Base-by-base conservation (phyloP, 2,797 vertebrate species). In the Helostoma temminkii region DNA sequence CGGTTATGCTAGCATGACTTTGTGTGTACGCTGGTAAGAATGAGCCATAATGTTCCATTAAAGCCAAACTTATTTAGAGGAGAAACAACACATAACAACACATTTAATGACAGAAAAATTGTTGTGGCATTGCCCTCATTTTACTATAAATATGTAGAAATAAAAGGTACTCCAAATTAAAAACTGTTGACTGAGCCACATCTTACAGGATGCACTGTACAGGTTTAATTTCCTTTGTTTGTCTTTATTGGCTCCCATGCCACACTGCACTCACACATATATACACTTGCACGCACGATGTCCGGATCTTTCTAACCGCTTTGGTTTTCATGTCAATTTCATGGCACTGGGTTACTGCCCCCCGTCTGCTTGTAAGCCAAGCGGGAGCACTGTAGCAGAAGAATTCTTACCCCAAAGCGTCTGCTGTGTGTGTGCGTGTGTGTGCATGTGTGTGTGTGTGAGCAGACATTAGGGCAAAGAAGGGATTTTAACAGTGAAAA, bases 401-500 rank as follows among this genome's bases (percentile, higher is more conserved):
- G 36, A 66, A 81, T 81, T 65, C 69, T 43, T 67, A 69, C 24
- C 65, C 49, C 22, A 60, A 60, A 41, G 45, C 68, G 68, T 86
- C 60, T 52, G 59, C 39, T 42, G 42, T 42, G 9, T 26, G 56
- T 22, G 18, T 25, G 41, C 55, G n/a, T 43, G 48, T 54, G 21
- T 45, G 59, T 57, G 65, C 49, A 32, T 67, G 14, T 53, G 43
- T 53, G 65, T 30, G 68, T 63, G 57, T 54, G 30, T 6, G n/a
- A 32, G 62, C 58, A 65, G 65, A 56, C 59, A 55, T 9, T 48
- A 55, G 81, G 46, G 71, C 52, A 71, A 76, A 73, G 24, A 66
- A 62, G 60, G 41, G 75, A 62, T 58, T 73, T 69, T 72, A 81
- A 87, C 88, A 88, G 76, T 75, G 78, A 88, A 87, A 91, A 89